Base-by-base conservation (phyloP, 2,888 invertebrate genomes). In the Agonopterix heracliana region DNA sequence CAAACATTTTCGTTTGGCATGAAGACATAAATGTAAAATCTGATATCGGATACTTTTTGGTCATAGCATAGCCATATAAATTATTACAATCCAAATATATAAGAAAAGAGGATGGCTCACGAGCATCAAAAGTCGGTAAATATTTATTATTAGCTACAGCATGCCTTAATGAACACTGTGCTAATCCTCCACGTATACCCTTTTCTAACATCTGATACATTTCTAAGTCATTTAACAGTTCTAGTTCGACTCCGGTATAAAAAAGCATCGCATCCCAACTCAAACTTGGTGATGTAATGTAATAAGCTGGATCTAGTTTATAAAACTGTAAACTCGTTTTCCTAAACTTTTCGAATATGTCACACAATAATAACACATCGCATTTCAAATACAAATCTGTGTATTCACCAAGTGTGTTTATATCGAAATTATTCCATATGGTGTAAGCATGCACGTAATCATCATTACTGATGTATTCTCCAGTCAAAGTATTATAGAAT, bases 51-150 rank as follows among this genome's bases (percentile, higher is more conserved):
- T 54, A 12, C 9, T 52, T 46, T 38, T 54, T 47, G 9, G 43
- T 51, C 58, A 58, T 54, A 13, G 56, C 54, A 46, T 49, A 60
- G 4, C 66, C 67, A 49, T 69, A 71, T 14, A 68, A 49, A 54
- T 71, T 73, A 48, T 69, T 67, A 26, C 60, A 56, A 53, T 70
- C 68, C 4, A 64, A 52, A 48, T 67, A 68, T 17, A 61, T 44
- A 10, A 74, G 36, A 50, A 54, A 68, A 26, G 41, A 54, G 5
- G 44, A 38, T 17, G 45, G 40, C 53, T 58, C n/a, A 13, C 34
- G 14, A 7, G 35, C 36, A 50, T 67, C 52, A 53, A 51, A 66
- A 47, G 53, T 41, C 0, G 51, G 44, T 49, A 68, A 45, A 49
- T 65, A 63, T 53, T 53, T 54, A 49, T 60, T 55, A 45, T 56